phyloP scores from a whole-genome alignment of 2,888 invertebrate genomes.

The Mesoligia furuncula region DNA sequence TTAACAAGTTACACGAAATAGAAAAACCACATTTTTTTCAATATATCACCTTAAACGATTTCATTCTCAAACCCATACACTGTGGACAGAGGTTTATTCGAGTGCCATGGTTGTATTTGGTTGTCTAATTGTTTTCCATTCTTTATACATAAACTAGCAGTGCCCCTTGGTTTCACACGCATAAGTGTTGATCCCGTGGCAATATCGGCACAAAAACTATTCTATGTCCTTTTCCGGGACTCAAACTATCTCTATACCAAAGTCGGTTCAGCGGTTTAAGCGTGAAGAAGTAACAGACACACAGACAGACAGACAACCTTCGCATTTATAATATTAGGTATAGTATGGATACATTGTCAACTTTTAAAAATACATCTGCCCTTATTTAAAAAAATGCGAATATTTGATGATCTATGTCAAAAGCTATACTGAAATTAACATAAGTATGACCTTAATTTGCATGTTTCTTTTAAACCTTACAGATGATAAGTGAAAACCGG shows the following conservation, averaged over 20 bases:
- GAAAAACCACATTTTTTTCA: no score
- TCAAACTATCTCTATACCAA: no score
- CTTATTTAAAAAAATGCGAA: neutral
- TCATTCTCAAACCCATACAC: neutral
- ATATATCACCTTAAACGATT: no score
- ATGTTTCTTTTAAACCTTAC: slow-evolving; percentile 58
- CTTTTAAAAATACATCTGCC: slow-evolving; percentile 28
- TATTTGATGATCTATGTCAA: neutral
- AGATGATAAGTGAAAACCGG: slow-evolving; percentile 86
- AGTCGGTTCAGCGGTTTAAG: no score
- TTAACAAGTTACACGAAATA: no score
- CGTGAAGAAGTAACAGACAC: no score
- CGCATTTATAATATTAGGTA: no score
- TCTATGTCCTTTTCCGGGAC: no score
- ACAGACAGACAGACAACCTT: no score
- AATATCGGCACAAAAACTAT: no score
- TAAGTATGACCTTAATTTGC: neutral
- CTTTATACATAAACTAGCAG: neutral
- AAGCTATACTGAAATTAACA: neutral
- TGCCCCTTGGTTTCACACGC: no score
- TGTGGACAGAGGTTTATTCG: neutral
- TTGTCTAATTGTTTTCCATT: neutral
- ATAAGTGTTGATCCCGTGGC: no score
- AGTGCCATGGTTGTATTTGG: neutral
- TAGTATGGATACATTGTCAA: neutral